These are phyloP conservation scores for Euzophera pinguis DNA, from an alignment of 2,888 invertebrate species.

Conservation along the genomic window DNA sequence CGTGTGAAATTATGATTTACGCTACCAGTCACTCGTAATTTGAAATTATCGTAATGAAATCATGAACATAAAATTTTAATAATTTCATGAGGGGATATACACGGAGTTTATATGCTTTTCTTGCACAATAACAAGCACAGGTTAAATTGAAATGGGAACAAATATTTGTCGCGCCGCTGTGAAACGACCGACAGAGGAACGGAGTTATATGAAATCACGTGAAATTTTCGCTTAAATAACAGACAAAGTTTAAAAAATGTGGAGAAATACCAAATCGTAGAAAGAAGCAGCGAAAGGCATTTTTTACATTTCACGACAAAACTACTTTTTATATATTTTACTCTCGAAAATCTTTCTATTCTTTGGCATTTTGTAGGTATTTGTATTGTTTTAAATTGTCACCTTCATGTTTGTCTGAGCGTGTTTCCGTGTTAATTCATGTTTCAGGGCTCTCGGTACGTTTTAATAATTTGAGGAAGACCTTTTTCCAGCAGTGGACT, in stretches of 20 bases:
- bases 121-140: not conserved
- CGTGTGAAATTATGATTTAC: too few relatives aligned
- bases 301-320: conserved; percentile 7
- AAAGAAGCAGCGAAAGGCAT: conserved; percentile 41
- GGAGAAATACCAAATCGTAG: conserved; percentile 40
- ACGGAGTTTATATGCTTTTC: not conserved
- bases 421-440: too few relatives aligned
- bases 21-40: too few relatives aligned
- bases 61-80: too few relatives aligned
- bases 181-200: not conserved
- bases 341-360: not conserved
- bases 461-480: too few relatives aligned
- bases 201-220: conserved; percentile 8
- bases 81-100: not conserved
- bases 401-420: too few relatives aligned
- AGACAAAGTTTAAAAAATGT: conserved; percentile 34
- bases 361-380: too few relatives aligned
- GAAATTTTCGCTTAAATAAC: conserved; percentile 9
- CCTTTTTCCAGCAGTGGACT: too few relatives aligned
- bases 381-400: too few relatives aligned
- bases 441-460: too few relatives aligned
- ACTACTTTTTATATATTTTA: not conserved
- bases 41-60: too few relatives aligned
- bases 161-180: conserved; percentile 8
- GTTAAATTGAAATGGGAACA: not conserved